phyloP scores from a whole-genome alignment of 2,888 invertebrate genomes.

The Prosapia bicincta region DNA sequence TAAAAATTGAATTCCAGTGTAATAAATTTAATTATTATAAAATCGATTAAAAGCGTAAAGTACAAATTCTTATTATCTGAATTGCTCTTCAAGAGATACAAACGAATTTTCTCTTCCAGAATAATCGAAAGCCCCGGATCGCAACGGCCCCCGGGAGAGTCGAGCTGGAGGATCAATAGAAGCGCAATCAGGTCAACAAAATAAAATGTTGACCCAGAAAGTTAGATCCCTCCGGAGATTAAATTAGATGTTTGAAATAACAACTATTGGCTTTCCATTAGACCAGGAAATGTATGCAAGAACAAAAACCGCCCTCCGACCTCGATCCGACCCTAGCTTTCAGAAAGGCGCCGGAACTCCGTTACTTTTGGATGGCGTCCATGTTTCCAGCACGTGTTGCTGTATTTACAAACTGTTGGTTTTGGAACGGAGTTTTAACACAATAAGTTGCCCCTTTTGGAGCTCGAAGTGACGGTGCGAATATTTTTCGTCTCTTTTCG shows the following conservation, averaged over 20 bases:
- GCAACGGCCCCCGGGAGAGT: neutral
- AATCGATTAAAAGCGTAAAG: no score
- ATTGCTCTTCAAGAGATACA: no score
- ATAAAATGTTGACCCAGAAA: neutral
- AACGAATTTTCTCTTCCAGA: no score
- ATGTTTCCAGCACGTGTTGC: neutral
- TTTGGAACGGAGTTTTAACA: neutral
- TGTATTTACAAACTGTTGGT: neutral
- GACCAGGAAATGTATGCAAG: neutral
- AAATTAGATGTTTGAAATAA: neutral
- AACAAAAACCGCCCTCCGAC: neutral
- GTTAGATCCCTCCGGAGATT: neutral
- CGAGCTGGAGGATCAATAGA: neutral
- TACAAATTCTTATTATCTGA: no score
- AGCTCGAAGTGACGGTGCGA: no score
- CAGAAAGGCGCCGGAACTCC: neutral
- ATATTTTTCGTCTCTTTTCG: no score
- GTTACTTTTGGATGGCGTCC: neutral
- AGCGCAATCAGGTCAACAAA: neutral
- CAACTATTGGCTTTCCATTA: neutral
- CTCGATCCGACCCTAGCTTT: neutral
- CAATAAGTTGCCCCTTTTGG: no score
- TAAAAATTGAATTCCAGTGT: no score
- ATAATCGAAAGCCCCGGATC: no score
- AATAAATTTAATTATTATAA: no score